Percentiles rank a stretch among this genome's conserved stretches.
Conservation (phyloP, 2,113 vertebrate genomes). For the Aramus guarauna region DNA sequence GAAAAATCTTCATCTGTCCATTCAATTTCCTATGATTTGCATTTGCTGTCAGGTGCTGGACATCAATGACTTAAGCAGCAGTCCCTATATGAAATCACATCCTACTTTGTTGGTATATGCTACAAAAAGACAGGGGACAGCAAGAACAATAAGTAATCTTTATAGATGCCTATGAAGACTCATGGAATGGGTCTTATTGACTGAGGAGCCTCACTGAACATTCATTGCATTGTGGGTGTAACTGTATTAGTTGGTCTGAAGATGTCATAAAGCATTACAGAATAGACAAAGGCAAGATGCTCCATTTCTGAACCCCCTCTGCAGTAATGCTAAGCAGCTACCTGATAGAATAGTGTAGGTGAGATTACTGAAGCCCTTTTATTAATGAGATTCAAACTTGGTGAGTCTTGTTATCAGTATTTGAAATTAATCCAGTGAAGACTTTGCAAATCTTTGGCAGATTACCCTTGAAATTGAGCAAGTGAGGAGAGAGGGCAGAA, state of each 20-base stretch:
- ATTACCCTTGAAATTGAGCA: neutral
- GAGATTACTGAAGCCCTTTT: neutral
- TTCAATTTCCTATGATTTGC: neutral
- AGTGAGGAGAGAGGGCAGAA: neutral
- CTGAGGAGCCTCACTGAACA: neutral
- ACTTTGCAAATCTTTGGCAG: neutral
- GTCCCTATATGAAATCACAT: neutral
- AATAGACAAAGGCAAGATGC: neutral
- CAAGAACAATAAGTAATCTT: neutral
- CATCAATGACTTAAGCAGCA: neutral
- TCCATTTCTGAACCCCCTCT: neutral
- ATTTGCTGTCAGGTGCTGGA: neutral
- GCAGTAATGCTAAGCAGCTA: neutral
- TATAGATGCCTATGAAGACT: neutral
- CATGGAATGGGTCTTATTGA: neutral
- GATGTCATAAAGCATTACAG: neutral
- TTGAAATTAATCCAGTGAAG: neutral
- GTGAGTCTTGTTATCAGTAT: neutral
- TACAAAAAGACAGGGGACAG: neutral
- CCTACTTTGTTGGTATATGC: accelerated
- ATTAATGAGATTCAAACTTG: neutral
- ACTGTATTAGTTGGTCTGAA: neutral
- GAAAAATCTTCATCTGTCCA: neutral
- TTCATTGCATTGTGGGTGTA: neutral
- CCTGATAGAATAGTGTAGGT: neutral